phyloP scores from a whole-genome alignment of 2,113 vertebrate species.

The Dromaius novaehollandiae region DNA sequence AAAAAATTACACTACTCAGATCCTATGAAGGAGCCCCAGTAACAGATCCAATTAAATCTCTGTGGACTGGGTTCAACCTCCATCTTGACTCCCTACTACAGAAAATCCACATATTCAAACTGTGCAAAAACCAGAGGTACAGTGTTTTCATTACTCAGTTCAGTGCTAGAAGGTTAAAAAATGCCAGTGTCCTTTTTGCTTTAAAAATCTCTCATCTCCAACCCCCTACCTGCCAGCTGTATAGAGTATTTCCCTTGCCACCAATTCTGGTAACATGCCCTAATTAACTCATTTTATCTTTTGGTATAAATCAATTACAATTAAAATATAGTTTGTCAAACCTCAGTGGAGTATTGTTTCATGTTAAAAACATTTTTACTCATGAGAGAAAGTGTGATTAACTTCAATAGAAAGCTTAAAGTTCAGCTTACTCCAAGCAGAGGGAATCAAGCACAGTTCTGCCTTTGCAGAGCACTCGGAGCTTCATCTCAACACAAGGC shows the following conservation, averaged over 20 bases:
- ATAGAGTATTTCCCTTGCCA: conserved; percentile 66
- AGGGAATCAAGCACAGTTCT: conserved; percentile 30
- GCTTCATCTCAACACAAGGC: not conserved
- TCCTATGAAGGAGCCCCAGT: accelerated
- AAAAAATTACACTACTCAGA: not conserved
- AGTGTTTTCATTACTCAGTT: conserved; percentile 22
- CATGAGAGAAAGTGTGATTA: conserved; percentile 80
- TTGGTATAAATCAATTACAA: conserved; percentile 82
- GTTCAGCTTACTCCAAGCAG: conserved; percentile 69
- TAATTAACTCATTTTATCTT: conserved; percentile 82
- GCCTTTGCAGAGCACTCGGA: not conserved
- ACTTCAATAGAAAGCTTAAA: conserved; percentile 71
- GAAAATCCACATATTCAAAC: not conserved
- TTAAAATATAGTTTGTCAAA: conserved; percentile 79
- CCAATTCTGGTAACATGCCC: conserved; percentile 69
- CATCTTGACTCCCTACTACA: not conserved
- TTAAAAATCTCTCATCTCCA: conserved; percentile 62
- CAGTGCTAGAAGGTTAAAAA: conserved; percentile 44
- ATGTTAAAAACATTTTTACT: conserved; percentile 79
- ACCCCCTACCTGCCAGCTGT: conserved; percentile 37
- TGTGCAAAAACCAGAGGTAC: not conserved
- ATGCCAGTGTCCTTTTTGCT: conserved; percentile 55
- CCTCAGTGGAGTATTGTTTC: conserved; percentile 72
- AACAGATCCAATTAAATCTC: not conserved
- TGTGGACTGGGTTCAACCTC: not conserved